Evolutionary conservation across 2,888 invertebrate genomes (phyloP).

Genomic region (Dynastes grantii): DNA sequence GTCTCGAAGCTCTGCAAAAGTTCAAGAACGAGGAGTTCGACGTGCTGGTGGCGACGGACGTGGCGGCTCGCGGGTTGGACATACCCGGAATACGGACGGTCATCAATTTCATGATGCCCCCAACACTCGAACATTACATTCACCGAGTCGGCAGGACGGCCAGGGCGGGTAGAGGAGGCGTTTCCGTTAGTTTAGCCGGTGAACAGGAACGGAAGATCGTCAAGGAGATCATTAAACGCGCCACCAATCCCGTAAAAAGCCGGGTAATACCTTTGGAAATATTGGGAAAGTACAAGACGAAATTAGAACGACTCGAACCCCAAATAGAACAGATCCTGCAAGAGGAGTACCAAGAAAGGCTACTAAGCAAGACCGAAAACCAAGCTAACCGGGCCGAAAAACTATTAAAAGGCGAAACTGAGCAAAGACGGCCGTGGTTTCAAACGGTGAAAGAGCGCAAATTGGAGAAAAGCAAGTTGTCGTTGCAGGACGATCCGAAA

Average conservation of each 20-base stretch:
- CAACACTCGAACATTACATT: slow-evolving; percentile 95
- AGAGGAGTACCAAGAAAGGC: slow-evolving; percentile 88
- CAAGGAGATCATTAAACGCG: slow-evolving; percentile 91
- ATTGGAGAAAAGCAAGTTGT: slow-evolving; percentile 81
- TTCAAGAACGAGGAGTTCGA: slow-evolving; percentile 91
- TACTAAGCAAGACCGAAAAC: slow-evolving; percentile 88
- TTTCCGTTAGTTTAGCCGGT: slow-evolving; percentile 95
- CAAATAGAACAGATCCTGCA: slow-evolving; percentile 88
- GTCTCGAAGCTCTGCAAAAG: slow-evolving; percentile 89
- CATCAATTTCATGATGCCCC: slow-evolving; percentile 96
- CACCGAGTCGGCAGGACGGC: slow-evolving; percentile 98
- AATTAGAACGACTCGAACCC: slow-evolving; percentile 81
- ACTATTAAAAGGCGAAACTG: slow-evolving; percentile 72
- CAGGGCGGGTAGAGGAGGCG: slow-evolving; percentile 93
- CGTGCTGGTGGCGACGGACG: slow-evolving; percentile 92
- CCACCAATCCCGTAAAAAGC: slow-evolving; percentile 88
- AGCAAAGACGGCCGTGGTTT: slow-evolving; percentile 82
- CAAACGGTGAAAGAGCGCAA: slow-evolving; percentile 86
- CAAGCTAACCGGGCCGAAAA: slow-evolving; percentile 84
- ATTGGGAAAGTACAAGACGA: slow-evolving; percentile 87
- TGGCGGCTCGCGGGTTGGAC: slow-evolving; percentile 92
- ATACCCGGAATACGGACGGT: slow-evolving; percentile 98
- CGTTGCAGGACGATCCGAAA: slow-evolving; percentile 67
- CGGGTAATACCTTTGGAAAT: slow-evolving; percentile 92
- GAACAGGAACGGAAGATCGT: slow-evolving; percentile 93